These are phyloP conservation scores for Tribolium madens DNA, from an alignment of 1,140 invertebrate genomes.

Conservation along the genomic window DNA sequence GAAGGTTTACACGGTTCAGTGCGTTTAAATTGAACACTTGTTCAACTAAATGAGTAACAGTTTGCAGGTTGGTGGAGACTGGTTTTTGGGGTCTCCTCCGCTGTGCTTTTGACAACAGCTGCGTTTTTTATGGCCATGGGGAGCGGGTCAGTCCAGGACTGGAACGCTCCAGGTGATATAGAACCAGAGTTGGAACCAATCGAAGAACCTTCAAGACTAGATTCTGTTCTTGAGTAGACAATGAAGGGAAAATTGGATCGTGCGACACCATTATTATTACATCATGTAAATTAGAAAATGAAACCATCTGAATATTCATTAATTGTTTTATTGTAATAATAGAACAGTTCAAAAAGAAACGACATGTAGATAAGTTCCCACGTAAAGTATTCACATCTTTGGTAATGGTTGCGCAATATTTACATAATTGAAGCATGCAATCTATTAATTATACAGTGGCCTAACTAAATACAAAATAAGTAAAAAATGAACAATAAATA, in stretches of 20 bases:
- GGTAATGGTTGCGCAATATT: slow-evolving; percentile 54
- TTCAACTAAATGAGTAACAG: slow-evolving; percentile 55
- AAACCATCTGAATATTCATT: slow-evolving; percentile 51
- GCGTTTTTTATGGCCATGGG: slow-evolving; percentile 70
- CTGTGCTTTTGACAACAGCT: slow-evolving; percentile 69
- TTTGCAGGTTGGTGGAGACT: slow-evolving; percentile 72
- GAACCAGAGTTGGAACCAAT: slow-evolving; percentile 57
- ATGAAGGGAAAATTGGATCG: slow-evolving; percentile 7
- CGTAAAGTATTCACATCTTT: slow-evolving; percentile 53
- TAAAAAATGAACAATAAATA: slow-evolving; percentile 36
- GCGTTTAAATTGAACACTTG: slow-evolving; percentile 57
- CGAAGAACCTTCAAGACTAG: slow-evolving; percentile 62
- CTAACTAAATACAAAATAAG: slow-evolving; percentile 9
- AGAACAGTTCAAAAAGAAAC: slow-evolving; percentile 42
- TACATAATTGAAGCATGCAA: slow-evolving; percentile 50
- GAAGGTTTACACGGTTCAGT: slow-evolving; percentile 72
- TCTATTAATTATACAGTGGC: slow-evolving; percentile 32
- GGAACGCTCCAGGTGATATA: slow-evolving; percentile 65
- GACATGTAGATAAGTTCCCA: slow-evolving; percentile 53
- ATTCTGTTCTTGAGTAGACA: slow-evolving; percentile 62
- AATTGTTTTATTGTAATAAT: slow-evolving; percentile 46
- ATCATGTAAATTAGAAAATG: slow-evolving; percentile 40
- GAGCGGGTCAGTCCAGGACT: slow-evolving; percentile 71
- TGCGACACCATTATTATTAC: slow-evolving; percentile 20
- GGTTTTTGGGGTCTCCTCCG: slow-evolving; percentile 71